Conservation (phyloP, 1,140 invertebrate species). For the Sogatella furcifera region DNA sequence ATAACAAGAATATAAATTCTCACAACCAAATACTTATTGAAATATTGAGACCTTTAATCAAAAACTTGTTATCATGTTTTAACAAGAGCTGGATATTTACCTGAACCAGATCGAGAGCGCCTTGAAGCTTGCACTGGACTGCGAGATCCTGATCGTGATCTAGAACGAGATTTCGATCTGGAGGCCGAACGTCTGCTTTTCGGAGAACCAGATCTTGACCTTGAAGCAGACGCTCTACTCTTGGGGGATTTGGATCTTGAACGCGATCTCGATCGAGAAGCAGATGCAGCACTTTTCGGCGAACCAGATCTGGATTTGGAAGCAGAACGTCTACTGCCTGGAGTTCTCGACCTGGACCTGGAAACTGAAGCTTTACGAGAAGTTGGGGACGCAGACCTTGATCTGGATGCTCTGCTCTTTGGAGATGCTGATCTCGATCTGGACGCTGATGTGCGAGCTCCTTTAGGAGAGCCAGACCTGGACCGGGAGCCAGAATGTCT, state of each 20-base stretch:
- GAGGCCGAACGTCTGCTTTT: not conserved
- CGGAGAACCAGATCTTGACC: slow-evolving; percentile 13
- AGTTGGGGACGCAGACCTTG: not conserved
- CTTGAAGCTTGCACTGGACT: not conserved
- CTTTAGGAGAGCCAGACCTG: slow-evolving; percentile 18
- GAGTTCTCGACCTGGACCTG: slow-evolving; percentile 1
- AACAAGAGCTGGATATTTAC: too few relatives aligned
- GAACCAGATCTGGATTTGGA: too few relatives aligned
- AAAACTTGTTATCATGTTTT: too few relatives aligned
- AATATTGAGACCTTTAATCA: too few relatives aligned
- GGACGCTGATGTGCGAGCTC: not conserved
- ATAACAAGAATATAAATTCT: too few relatives aligned
- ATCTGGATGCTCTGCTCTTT: not conserved
- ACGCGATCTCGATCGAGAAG: slow-evolving; percentile 20
- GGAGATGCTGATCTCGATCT: slow-evolving; percentile 6
- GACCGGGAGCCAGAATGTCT: slow-evolving; percentile 2
- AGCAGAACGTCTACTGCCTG: slow-evolving; percentile 17
- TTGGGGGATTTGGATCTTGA: slow-evolving; percentile 19
- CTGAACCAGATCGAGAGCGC: too few relatives aligned
- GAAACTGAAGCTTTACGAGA: not conserved
- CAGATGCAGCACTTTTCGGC: slow-evolving; percentile 18
- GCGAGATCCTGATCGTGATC: slow-evolving; percentile 20
- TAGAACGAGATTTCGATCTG: slow-evolving; percentile 21
- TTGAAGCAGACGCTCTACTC: not conserved
- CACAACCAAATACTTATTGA: too few relatives aligned